phyloP scores from a whole-genome alignment of 2,888 invertebrate species.

The Ctena decussata region DNA sequence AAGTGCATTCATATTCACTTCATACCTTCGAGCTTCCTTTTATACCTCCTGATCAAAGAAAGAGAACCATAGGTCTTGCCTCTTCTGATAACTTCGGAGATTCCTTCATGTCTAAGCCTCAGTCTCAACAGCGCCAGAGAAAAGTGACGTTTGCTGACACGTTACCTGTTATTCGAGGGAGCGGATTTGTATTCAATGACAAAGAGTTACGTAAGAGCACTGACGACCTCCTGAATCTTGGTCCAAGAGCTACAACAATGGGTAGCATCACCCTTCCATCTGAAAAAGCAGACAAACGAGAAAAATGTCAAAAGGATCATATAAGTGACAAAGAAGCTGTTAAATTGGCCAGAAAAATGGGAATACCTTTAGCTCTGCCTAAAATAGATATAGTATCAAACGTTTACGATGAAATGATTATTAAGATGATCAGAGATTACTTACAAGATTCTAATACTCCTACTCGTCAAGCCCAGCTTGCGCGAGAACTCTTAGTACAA shows the following conservation, averaged over 20 bases:
- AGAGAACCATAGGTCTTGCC: slow-evolving; percentile 58
- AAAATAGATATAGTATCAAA: slow-evolving; percentile 78
- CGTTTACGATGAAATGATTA: slow-evolving; percentile 78
- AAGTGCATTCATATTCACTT: slow-evolving; percentile 28
- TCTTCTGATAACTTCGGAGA: slow-evolving; percentile 50
- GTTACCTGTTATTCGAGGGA: slow-evolving; percentile 66
- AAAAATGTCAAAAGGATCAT: slow-evolving; percentile 48
- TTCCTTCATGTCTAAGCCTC: slow-evolving; percentile 39
- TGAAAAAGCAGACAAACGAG: slow-evolving; percentile 44
- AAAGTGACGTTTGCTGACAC: slow-evolving; percentile 67
- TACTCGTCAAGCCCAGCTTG: slow-evolving; percentile 66
- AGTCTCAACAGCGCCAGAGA: slow-evolving; percentile 45
- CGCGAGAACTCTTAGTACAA: slow-evolving; percentile 64
- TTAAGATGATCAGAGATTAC: slow-evolving; percentile 77
- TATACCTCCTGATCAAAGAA: slow-evolving; percentile 66
- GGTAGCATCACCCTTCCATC: slow-evolving; percentile 64
- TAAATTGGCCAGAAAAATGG: slow-evolving; percentile 27
- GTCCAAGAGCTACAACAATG: slow-evolving; percentile 61
- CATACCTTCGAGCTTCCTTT: slow-evolving; percentile 65
- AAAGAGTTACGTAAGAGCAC: slow-evolving; percentile 25
- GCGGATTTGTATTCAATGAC: slow-evolving; percentile 48
- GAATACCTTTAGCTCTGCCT: slow-evolving; percentile 70
- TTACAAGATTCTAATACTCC: slow-evolving; percentile 70
- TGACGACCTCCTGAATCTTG: slow-evolving; percentile 24
- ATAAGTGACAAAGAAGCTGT: slow-evolving; percentile 43